Base-by-base conservation (phyloP, 2,113 vertebrate species). In the Psephotus haematonotus region DNA sequence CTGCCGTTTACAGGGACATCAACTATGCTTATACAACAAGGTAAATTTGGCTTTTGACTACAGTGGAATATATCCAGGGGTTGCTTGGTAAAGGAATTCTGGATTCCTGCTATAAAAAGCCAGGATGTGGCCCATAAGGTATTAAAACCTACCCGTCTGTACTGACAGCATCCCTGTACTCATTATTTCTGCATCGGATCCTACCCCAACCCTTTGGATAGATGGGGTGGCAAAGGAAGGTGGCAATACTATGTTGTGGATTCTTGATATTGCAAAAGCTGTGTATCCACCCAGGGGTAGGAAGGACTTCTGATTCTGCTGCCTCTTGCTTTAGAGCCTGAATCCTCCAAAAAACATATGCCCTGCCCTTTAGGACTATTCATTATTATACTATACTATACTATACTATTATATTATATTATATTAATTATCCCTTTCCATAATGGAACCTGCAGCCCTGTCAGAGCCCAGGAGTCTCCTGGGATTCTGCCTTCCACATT, bases 331-430 rank as follows among this genome's bases (percentile, higher is more conserved):
- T 63, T 22, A 49, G 43, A 74, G 29, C 60, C 31, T 3, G 39
- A 35, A 37, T 19, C 57, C 35, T 53, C 44, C 3, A 41, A 41
- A 71, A 74, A 28, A 12, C 0, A 1, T 1, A 0, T 4, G 10
- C 33, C 71, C 60, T 18, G 53, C 5, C 25, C 65, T 70, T 75
- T 41, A 39, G 49, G 60, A 19, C 39, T 59, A 22, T 27, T 82
- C 53, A 12, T 29, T 67, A 17, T 33, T 7, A 35, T 6, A 22
- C n/a, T 13, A 39, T 39, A 57, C 31, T 55, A 43, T 17, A 43
- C 16, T 43, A 43, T 43, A 43, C 10, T 43, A 43, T 43, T 43
- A 43, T 43, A 39, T 39, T 43, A 43, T 43, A 44, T 44, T 57
- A 37, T 39, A 39, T 39, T 39, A 39, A 39, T 22, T 57, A n/a